These are phyloP conservation scores for Aldabrachelys gigantea DNA, from an alignment of 2,113 vertebrate genomes.

Conservation along the genomic window DNA sequence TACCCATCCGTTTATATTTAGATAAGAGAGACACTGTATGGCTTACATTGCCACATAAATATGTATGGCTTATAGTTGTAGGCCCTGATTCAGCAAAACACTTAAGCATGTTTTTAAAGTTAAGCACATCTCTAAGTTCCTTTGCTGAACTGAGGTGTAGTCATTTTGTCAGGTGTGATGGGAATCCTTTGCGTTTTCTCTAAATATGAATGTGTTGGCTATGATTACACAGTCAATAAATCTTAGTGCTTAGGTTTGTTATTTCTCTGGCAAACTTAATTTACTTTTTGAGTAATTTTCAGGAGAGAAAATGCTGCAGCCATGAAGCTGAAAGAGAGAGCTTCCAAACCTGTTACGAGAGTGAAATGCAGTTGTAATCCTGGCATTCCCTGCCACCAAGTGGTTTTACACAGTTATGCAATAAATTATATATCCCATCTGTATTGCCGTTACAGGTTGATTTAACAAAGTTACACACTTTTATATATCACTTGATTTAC, in stretches of 20 bases:
- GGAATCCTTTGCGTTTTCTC: background rate
- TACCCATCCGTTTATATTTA: background rate
- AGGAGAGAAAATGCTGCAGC: background rate
- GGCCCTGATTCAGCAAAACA: background rate
- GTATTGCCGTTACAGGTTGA: background rate
- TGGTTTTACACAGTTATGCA: conserved; percentile 45
- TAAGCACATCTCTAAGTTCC: background rate
- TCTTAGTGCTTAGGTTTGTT: background rate
- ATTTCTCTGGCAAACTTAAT: background rate
- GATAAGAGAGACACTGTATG: background rate
- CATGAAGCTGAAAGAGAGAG: background rate
- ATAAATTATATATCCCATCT: background rate
- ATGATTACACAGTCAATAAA: background rate
- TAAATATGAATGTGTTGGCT: background rate
- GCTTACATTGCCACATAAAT: background rate
- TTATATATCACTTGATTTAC: background rate
- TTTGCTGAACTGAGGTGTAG: background rate
- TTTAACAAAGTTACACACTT: background rate
- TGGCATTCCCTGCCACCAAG: conserved; percentile 71
- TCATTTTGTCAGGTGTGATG: background rate
- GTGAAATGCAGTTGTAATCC: background rate
- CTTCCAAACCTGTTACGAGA: background rate
- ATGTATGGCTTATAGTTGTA: background rate
- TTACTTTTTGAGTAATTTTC: background rate
- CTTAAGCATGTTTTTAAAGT: background rate